Evolutionary conservation across 2,797 vertebrate genomes (phyloP), one percentile per base, ranked within the genome.

Genomic region (Pangasius krempfi): DNA sequence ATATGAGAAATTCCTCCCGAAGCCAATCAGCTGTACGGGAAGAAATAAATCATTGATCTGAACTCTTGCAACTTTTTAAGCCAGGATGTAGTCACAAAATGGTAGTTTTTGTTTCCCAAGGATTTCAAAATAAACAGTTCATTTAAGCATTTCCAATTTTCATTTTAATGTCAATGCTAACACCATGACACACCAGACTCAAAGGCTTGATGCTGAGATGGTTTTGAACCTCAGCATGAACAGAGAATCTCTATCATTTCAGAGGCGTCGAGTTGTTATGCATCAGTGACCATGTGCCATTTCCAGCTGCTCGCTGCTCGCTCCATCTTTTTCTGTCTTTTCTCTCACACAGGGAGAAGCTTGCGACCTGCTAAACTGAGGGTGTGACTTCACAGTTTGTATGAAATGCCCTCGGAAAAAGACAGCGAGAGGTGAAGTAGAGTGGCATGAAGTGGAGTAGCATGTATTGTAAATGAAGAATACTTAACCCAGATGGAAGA

Each of bases 311-410:
- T 92, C 66, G 22, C 20, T 7, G 37, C 54, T 75, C 30, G 3
- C 14, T 30, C 27, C 60, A 50, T 87, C 58, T 66, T 52, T 54
- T 58, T 7, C 54, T 80, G 58, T 84, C 54, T 88, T 81, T 73
- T 56, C 8, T 56, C 22, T 73, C 47, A 37, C 84, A 80, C 85
- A 81, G 87, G 86, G 88, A 91, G 88, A 54, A 56, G 70, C 83
- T 82, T 80, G 76, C 86, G 89, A 92, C 91, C 90, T 89, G 92
- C 90, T 93, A 91, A 93, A 93, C 93, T 88, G 89, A 90, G 80
- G 90, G 90, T 91, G 92, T 52, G 90, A 92, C 90, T 89, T 92
- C 81, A 89, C 88, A 60, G 86, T 90, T 78, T 90, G 68, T 52
- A 37, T 89, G 81, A 88, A 68, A 91, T 76, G 75, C 81, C 84